phyloP scores from a whole-genome alignment of 2,888 invertebrate species.

The Drosophila melanosoma region DNA sequence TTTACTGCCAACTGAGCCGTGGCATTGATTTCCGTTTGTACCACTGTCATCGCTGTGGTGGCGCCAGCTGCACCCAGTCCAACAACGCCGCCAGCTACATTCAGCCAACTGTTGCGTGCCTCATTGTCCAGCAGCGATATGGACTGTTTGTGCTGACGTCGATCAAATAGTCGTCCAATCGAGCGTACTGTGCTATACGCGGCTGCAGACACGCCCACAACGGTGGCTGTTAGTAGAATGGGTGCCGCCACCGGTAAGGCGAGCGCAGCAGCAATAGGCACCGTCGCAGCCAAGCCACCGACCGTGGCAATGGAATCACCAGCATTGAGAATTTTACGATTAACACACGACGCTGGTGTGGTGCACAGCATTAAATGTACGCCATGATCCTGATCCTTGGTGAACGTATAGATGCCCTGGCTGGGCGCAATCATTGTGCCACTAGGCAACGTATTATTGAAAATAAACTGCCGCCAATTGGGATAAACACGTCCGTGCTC shows the following conservation, averaged over 20 bases:
- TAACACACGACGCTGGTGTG: conserved; percentile 67
- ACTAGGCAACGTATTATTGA: conserved; percentile 83
- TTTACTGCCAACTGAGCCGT: conserved; percentile 70
- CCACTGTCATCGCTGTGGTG: conserved; percentile 54
- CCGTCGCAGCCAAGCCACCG: conserved; percentile 67
- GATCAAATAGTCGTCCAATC: conserved; percentile 56
- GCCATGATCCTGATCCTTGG: conserved; percentile 43
- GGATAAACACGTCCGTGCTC: conserved; percentile 84
- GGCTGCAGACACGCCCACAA: conserved; percentile 61
- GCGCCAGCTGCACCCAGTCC: conserved; percentile 73
- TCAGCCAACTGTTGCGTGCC: conserved; percentile 76
- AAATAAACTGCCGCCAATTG: conserved; percentile 84
- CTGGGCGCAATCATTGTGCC: conserved; percentile 82
- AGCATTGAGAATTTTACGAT: conserved; percentile 49
- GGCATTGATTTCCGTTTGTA: conserved; percentile 53
- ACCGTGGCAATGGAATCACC: conserved; percentile 73
- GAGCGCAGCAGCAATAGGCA: conserved; percentile 59
- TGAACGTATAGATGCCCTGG: conserved; percentile 82
- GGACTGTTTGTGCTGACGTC: conserved; percentile 73
- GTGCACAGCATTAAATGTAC: conserved; percentile 69
- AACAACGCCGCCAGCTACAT: conserved; percentile 75
- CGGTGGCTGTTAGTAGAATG: conserved; percentile 59
- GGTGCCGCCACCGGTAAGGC: conserved; percentile 61
- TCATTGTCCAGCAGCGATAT: conserved; percentile 63
- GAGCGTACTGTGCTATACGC: conserved; percentile 74